Conservation (phyloP, 2,113 vertebrate species). For the Sapayoa aenigma region DNA sequence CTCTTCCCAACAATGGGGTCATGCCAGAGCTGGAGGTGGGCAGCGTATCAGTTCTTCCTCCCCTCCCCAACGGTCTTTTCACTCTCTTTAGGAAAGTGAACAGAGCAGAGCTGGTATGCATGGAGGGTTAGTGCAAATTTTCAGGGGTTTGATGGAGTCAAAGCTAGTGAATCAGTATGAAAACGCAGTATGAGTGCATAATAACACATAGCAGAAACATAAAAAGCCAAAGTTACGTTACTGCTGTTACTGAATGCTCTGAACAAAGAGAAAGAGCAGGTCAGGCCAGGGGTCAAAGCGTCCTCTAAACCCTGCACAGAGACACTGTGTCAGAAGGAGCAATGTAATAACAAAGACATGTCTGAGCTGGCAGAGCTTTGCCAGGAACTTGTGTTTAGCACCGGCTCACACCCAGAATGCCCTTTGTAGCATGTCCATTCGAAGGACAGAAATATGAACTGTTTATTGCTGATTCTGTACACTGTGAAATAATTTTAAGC, state of each 20-base stretch:
- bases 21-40: background rate
- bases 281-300: accelerated
- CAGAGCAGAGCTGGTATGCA: background rate
- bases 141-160: background rate
- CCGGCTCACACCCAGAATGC: background rate
- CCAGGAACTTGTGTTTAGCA: background rate
- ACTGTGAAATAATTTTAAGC: conserved; percentile 4
- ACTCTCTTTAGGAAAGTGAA: background rate
- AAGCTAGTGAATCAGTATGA: background rate
- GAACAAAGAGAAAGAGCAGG: background rate
- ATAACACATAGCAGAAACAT: background rate
- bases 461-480: conserved; percentile 8
- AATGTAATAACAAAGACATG: background rate
- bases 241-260: background rate
- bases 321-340: background rate
- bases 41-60: background rate
- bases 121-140: background rate
- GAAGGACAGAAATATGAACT: conserved; percentile 37
- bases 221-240: background rate
- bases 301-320: background rate
- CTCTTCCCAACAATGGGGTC: background rate
- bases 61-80: accelerated
- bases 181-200: background rate
- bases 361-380: background rate
- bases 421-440: background rate